Percentiles rank a stretch among this genome's conserved stretches.
Conservation (phyloP, 2,888 invertebrate genomes). For the Luffia ferchaultella region DNA sequence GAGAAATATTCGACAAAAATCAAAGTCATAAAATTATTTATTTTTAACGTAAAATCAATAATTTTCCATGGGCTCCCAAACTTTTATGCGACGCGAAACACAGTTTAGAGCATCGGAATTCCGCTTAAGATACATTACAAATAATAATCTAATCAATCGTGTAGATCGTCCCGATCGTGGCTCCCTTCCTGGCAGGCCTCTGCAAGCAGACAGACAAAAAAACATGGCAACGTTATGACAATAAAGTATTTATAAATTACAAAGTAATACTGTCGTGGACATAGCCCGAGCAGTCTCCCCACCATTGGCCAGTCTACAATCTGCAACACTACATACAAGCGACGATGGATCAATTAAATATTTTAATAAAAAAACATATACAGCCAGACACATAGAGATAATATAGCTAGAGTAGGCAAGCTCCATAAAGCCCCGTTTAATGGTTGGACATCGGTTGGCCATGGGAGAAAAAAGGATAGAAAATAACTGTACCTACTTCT, state of each 20-base stretch:
- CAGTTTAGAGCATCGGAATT: too few relatives aligned
- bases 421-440: too few relatives aligned
- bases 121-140: too few relatives aligned
- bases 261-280: constrained; percentile 27
- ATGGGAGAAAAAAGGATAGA: too few relatives aligned
- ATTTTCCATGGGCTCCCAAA: constrained; percentile 10
- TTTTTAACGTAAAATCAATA: constrained; percentile 36
- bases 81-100: too few relatives aligned
- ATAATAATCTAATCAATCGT: too few relatives aligned
- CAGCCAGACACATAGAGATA: too few relatives aligned
- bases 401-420: too few relatives aligned
- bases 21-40: constrained; percentile 20
- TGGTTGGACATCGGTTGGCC: too few relatives aligned
- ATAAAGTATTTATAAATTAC: constrained; percentile 15
- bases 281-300: constrained; percentile 35
- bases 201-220: constrained; percentile 59
- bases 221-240: constrained; percentile 53
- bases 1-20: constrained; percentile 7
- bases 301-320: constrained; percentile 36
- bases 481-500: too few relatives aligned
- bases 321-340: constrained; percentile 60
- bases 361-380: background rate
- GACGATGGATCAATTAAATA: constrained; percentile 3
- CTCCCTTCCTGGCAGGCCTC: constrained; percentile 28
- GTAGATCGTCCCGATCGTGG: too few relatives aligned